phyloP scores from a whole-genome alignment of 2,888 invertebrate species.

The Drosophila prolongata region DNA sequence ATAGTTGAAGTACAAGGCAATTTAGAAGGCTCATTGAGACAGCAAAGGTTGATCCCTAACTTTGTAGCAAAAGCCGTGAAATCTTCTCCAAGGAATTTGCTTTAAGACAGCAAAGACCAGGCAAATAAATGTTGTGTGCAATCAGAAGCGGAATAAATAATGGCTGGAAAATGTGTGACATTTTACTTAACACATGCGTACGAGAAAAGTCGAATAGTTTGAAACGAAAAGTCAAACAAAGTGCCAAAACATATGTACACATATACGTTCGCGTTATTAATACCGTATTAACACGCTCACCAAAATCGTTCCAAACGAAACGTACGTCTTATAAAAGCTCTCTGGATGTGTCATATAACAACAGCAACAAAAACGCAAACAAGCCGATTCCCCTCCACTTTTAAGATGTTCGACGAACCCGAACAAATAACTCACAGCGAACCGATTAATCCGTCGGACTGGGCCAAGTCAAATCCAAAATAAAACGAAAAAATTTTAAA shows the following conservation, averaged over 20 bases:
- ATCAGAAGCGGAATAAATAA: constrained; percentile 21
- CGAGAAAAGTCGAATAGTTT: constrained; percentile 18
- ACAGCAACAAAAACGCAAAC: constrained; percentile 35
- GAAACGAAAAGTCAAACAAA: constrained; percentile 37
- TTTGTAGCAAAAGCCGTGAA: constrained; percentile 9
- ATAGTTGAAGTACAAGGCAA: constrained; percentile 54
- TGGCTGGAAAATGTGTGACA: constrained; percentile 32
- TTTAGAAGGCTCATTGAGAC: constrained; percentile 11
- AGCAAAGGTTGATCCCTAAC: constrained; percentile 4
- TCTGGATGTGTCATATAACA: constrained; percentile 69
- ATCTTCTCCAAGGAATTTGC: neutral
- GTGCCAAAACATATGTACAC: constrained; percentile 35
- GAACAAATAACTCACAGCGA: constrained; percentile 37
- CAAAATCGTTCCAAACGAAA: constrained; percentile 40
- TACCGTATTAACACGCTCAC: constrained; percentile 73
- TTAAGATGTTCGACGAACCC: constrained; percentile 60
- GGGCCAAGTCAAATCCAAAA: constrained; percentile 48
- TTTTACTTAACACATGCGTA: constrained; percentile 60
- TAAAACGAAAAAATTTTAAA: constrained; percentile 42
- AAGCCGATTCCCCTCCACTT: constrained; percentile 40
- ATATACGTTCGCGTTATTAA: constrained; percentile 59
- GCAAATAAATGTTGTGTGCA: constrained; percentile 11
- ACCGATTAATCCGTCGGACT: constrained; percentile 21
- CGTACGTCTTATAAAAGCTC: constrained; percentile 65
- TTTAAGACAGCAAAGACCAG: neutral